Evolutionary conservation across 2,797 vertebrate species (phyloP).

Genomic region (Sebastes melanostomus): DNA sequence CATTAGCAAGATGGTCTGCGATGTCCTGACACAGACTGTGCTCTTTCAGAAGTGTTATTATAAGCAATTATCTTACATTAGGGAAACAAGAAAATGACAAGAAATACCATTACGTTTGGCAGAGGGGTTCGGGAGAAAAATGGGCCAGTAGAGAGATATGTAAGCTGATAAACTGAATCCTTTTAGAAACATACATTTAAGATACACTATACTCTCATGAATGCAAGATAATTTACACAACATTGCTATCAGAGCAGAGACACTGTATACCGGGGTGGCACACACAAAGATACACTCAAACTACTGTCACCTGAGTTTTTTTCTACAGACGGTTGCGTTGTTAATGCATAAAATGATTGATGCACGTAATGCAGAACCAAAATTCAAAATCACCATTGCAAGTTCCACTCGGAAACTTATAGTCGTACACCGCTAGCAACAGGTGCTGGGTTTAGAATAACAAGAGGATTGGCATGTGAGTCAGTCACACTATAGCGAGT

Average conservation of each 20-base stretch:
- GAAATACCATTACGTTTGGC: neutral
- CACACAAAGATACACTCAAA: neutral
- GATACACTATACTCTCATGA: neutral
- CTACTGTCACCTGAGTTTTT: no score
- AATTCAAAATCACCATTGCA: no score
- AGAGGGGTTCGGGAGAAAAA: neutral
- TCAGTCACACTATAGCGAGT: no score
- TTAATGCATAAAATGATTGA: no score
- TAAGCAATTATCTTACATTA: slow-evolving; percentile 28
- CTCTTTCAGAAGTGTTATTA: slow-evolving; percentile 25
- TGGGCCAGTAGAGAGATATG: neutral
- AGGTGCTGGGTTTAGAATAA: no score
- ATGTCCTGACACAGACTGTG: slow-evolving; percentile 10
- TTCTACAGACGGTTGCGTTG: no score
- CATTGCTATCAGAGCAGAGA: neutral
- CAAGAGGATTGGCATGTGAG: no score
- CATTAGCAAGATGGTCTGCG: neutral
- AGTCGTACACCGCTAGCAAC: no score
- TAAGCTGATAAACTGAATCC: neutral
- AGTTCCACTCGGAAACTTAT: no score
- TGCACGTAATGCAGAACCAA: no score
- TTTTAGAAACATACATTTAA: neutral
- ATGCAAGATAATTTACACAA: neutral
- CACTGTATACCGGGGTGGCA: neutral
- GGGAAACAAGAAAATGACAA: neutral